These are phyloP conservation scores for Hypanus sabinus DNA, from an alignment of 2,113 vertebrate species.

Conservation along the genomic window DNA sequence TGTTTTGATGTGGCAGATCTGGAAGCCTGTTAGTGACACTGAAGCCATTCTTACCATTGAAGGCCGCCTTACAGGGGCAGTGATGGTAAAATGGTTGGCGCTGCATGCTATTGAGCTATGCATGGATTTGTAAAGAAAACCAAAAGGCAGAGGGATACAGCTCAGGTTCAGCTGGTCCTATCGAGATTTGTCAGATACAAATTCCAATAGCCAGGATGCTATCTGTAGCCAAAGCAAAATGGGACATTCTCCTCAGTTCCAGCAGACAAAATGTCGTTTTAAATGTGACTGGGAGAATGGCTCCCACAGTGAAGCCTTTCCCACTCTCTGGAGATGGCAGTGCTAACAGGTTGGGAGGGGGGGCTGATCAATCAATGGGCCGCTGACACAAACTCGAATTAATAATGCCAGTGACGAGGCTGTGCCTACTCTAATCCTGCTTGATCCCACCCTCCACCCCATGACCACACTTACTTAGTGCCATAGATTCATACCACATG, in stretches of 20 bases:
- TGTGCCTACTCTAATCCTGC: too few species aligned
- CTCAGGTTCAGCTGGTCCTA: neutral
- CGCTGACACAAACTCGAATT: too few species aligned
- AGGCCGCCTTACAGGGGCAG: neutral
- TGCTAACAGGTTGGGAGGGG: too few species aligned
- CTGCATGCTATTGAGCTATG: conserved; percentile 25
- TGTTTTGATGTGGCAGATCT: neutral
- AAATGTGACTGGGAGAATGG: too few species aligned
- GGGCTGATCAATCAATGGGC: too few species aligned
- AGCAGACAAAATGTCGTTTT: neutral
- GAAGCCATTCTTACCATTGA: neutral
- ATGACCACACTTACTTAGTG: too few species aligned
- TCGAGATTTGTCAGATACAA: neutral
- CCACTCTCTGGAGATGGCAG: neutral
- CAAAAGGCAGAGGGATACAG: neutral
- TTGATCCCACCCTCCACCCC: too few species aligned
- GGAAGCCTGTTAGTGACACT: neutral
- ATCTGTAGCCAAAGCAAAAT: neutral
- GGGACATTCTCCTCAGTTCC: too few species aligned
- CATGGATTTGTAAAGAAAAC: conserved; percentile 23
- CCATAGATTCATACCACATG: too few species aligned
- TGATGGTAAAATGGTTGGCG: conserved; percentile 22
- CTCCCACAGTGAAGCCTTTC: too few species aligned
- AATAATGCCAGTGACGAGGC: too few species aligned
- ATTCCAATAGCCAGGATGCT: neutral